Evolutionary conservation across 2,888 invertebrate species (phyloP).

Genomic region (Leptinotarsa rubiginosa): DNA sequence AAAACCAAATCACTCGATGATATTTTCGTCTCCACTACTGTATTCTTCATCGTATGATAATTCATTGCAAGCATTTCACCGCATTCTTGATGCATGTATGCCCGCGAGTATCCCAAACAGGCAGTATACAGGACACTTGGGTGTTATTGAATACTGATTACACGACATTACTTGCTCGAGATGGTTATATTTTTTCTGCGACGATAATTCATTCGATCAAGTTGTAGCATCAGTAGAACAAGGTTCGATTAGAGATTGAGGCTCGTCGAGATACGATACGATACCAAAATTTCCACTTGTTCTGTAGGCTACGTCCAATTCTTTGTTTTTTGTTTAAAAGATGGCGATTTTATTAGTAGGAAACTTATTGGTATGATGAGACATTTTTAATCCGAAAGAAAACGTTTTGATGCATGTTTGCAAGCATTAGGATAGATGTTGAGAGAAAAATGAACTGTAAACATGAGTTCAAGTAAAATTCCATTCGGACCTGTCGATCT

Average conservation of each 20-base stretch:
- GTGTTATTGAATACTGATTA: constrained; percentile 21
- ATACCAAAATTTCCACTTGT: too few species aligned
- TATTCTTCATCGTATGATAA: neutral
- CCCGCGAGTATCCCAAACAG: constrained; percentile 5
- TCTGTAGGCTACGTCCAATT: too few species aligned
- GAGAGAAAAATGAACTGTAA: too few species aligned
- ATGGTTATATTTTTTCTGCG: constrained; percentile 10
- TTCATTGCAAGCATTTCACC: neutral
- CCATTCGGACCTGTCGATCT: too few species aligned
- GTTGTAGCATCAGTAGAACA: constrained; percentile 5
- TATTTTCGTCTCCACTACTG: neutral
- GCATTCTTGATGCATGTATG: constrained; percentile 9
- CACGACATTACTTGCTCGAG: neutral
- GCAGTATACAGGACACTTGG: constrained; percentile 9
- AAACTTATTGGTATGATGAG: too few species aligned
- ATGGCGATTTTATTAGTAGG: too few species aligned
- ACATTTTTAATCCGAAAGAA: too few species aligned
- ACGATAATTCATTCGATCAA: constrained; percentile 9
- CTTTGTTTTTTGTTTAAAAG: too few species aligned
- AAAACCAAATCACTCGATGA: neutral
- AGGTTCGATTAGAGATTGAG: constrained; percentile 8
- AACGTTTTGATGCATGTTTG: too few species aligned
- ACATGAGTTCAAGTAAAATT: too few species aligned
- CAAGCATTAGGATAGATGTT: too few species aligned
- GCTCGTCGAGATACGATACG: neutral